phyloP scores from a whole-genome alignment of 2,888 invertebrate species.

The Macrophya annulata region DNA sequence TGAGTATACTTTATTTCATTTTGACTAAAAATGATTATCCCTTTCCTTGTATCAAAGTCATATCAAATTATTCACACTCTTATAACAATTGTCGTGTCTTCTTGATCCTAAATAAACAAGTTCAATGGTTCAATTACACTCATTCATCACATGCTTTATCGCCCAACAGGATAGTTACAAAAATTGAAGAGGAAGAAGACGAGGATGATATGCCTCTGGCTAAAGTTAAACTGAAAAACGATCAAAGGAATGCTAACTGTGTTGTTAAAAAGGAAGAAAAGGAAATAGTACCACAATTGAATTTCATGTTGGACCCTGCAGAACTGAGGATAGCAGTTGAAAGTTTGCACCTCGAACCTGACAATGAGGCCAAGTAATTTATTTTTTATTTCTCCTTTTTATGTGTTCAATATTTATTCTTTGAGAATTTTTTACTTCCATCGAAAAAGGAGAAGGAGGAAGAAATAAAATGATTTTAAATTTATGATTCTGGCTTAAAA shows the following conservation, averaged over 20 bases:
- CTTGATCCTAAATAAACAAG: background rate
- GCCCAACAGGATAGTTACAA: constrained; percentile 71
- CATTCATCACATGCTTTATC: background rate
- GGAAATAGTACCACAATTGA: constrained; percentile 73
- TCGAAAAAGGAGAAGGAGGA: background rate
- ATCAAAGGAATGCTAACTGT: constrained; percentile 73
- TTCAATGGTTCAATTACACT: background rate
- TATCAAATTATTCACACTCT: background rate
- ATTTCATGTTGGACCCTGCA: constrained; percentile 77
- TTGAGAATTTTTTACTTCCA: background rate
- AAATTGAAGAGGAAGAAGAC: constrained; percentile 83
- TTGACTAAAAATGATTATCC: background rate
- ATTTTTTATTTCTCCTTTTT: constrained; percentile 34
- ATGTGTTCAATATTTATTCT: background rate
- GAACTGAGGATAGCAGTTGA: constrained; percentile 82
- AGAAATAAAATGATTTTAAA: background rate
- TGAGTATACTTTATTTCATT: constrained; percentile 56
- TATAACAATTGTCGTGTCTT: background rate
- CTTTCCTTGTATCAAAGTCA: background rate
- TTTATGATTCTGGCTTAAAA: background rate
- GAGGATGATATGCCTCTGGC: constrained; percentile 90
- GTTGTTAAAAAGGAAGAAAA: constrained; percentile 74
- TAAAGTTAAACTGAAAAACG: constrained; percentile 86
- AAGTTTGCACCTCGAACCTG: constrained; percentile 82
- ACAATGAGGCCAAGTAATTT: constrained; percentile 79